Conservation (phyloP, 2,797 vertebrate species). For the Sphenodon punctatus region DNA sequence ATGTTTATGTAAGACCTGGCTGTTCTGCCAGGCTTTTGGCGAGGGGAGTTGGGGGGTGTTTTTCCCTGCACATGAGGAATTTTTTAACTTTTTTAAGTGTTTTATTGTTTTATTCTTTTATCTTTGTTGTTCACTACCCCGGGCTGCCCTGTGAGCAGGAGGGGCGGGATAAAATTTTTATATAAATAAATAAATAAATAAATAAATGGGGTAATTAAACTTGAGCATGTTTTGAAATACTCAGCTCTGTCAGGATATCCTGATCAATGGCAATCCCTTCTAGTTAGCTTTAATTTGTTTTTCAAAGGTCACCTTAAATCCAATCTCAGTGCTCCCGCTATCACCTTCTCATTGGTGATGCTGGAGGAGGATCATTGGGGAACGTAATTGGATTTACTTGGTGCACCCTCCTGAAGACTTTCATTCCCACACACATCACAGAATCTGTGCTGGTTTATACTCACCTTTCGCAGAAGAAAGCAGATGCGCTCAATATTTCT, state of each 20-base stretch:
- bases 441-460: not conserved
- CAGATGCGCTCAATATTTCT: conserved; percentile 97
- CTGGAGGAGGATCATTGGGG: not conserved
- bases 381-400: not conserved
- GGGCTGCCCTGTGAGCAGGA: no score
- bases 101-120: no score
- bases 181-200: no score
- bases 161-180: no score
- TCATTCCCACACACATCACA: not conserved
- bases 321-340: not conserved
- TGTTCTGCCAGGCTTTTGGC: no score
- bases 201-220: conserved; percentile 13
- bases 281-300: conserved; percentile 24
- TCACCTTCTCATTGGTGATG: not conserved
- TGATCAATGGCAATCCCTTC: conserved; percentile 1
- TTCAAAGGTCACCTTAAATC: conserved; percentile 27
- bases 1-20: no score
- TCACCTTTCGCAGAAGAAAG: conserved; percentile 95
- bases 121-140: no score
- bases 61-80: no score
- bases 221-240: not conserved
- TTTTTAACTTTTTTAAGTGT: no score
- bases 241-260: conserved; percentile 2
- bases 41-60: no score
- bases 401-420: not conserved